Percentiles rank a stretch among this genome's conserved stretches.
Evolutionary conservation across 2,797 vertebrate genomes (phyloP).

Genomic region (Vespertilio murinus): DNA sequence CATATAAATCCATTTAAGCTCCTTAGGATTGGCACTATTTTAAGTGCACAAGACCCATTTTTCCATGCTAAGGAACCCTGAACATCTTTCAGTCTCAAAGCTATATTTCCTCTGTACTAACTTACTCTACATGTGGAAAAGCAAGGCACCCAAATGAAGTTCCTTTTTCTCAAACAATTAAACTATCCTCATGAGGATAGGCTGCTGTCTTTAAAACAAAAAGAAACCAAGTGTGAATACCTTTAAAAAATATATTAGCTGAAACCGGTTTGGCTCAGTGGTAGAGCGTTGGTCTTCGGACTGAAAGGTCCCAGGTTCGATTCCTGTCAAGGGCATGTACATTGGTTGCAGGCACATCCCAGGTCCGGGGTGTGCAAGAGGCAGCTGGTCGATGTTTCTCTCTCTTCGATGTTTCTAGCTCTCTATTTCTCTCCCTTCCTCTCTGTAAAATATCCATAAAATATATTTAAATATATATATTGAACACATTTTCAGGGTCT

Average conservation of each 20-base stretch:
- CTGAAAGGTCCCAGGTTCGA: no score
- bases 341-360: no score
- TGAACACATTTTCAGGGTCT: neutral
- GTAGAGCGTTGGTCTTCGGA: no score
- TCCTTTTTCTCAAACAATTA: slow-evolving; percentile 24
- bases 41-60: neutral
- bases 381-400: no score
- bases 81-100: neutral
- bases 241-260: slow-evolving; percentile 29
- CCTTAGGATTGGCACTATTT: neutral
- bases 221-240: neutral
- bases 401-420: no score
- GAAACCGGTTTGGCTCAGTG: no score
- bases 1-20: neutral
- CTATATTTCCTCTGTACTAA: neutral
- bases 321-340: no score
- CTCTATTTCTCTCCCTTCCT: no score
- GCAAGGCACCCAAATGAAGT: neutral
- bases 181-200: neutral
- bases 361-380: no score
- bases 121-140: neutral
- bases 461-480: neutral
- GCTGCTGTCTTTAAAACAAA: slow-evolving; percentile 30
- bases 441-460: no score
- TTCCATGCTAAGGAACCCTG: neutral